Evolutionary conservation across 2,888 invertebrate species (phyloP), one percentile per base, ranked within the genome.

Genomic region (Entomobrya multifasciata): DNA sequence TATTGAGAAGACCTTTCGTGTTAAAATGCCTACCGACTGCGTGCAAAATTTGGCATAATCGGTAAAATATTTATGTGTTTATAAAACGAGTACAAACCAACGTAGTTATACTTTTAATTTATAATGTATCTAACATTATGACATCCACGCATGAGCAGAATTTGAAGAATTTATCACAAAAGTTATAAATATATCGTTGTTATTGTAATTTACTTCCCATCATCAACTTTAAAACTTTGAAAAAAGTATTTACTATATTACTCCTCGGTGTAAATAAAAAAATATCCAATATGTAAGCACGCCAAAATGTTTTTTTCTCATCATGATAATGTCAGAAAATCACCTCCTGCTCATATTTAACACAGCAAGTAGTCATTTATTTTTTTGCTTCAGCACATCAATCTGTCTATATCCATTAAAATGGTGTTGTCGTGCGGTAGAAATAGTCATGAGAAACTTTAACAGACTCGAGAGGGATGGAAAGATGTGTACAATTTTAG

Each of bases 271-370:
- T 62, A 62, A 62, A 57, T 57, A 57, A 62, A 62, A 57, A 70
- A n/a, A n/a, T n/a, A 44, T 20, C 70, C 20, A 65, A 65, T 36
- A 36, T n/a, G n/a, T 6, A 44, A 22, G 44, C 70, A 70, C 41
- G 22, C 25, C 20, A 74, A 67, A n/a, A n/a, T n/a, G n/a, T 72
- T 44, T 76, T 76, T 57, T 27, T 76, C 76, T 74, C 76, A 76
- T 83, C 76, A 83, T 83, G 83, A 74, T 47, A 76, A 22, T 74
- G 83, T 83, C 81, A 82, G 25, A 82, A 82, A 82, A 82, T 72
- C 72, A 82, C 62, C 62, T 52, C 72, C 47, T 57, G 47, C 72
- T 82, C 83, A 83, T 83, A 83, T 83, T 83, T 83, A 74, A 65
- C 83, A 15, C 83, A 76, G 74, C 83, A 83, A 83, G 76, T 60